Base-by-base conservation (phyloP, 2,888 invertebrate genomes). In the Mesoligia furuncula region DNA sequence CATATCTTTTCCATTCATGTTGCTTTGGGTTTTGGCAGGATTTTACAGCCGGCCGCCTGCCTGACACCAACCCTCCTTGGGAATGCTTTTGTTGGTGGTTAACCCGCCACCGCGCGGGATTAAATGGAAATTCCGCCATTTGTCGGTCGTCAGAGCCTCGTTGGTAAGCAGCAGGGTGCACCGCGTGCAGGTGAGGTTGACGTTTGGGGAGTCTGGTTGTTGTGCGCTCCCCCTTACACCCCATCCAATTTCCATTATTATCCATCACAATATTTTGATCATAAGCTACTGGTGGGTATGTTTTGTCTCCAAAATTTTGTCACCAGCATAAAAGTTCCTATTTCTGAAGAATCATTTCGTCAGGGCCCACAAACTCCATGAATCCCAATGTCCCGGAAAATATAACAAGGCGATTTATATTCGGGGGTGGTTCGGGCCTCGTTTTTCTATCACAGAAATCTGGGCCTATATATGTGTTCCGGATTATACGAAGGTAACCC, bases 381-480 rank as follows among this genome's bases (percentile, higher is more conserved):
- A 96, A 96, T 96, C 93, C 93, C 95, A 96, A 96, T 96, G 96
- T 95, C 89, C 94, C 95, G 95, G 96, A 95, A 96, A 96, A 96
- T 96, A 95, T 96, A 96, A 96, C 94, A 94, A 96, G 96, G 93
- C 94, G 94, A 96, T 96, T 96, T 96, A 96, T 96, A 96, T 96
- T 95, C 96, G 92, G 91, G 93, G 91, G 92, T 88, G 93, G 95
- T 93, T 90, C 89, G 92, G 93, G 92, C 87, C 90, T 83, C 92
- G 90, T 94, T 95, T 95, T 96, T 96, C 96, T 95, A 96, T 96
- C 94, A 94, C 91, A 92, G 88, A 92, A 94, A 95, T 95, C 95
- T 95, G 93, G 92, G 90, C 88, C 90, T 92, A 90, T 91, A 90
- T 93, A 90, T 93, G 91, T 89, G 90, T 84, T 88, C 89, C 90